Base-by-base conservation (phyloP, 2,113 vertebrate species). In the Etia nguti region DNA sequence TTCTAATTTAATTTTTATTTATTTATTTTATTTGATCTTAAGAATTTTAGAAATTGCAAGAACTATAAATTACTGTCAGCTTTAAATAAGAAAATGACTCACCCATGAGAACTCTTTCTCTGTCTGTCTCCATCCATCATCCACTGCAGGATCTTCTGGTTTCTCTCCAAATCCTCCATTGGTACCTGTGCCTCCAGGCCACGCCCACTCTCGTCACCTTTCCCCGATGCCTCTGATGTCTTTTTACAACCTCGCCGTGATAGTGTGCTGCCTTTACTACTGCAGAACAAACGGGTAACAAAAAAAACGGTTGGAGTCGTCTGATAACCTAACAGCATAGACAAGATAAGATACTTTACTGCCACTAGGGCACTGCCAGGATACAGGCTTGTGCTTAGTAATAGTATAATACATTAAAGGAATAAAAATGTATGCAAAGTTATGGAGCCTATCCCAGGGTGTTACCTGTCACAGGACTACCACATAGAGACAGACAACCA, bases 81-180 rank as follows among this genome's bases (percentile, higher is more conserved):
- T 48, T 26, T 20, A 50, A 75, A 75, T 75, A 12, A 12, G 29
- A 75, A 75, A 50, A 70, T 26, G 3, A 81, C 97, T 96, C 86
- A 98, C 98, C 98, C 96, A 8, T 99, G 98, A 60, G 96, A 96
- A 7, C 95, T 96, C 95, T 97, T 99, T 91, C 97, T 97, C 94
- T 99, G 98, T 86, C 97, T 95, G 89, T 99, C 98, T 82, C 98
- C 98, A 77, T 99, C 98, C 87, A 99, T 98, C 96, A 99, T 98
- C 98, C 98, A 99, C 93, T 99, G 98, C 94, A 99, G 93, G 92
- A 99, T 99, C 95, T 98, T 99, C 96, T 99, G 98, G 94, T 98
- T 98, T 92, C 97, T 97, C 91, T 98, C 98, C 59, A 96, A 89
- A 0, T 98, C 98, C 85, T 99, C 97, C 18, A 96, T 90, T 15